These are phyloP conservation scores for Eptatretus atami DNA, from an alignment of 2,797 vertebrate genomes.

Conservation along the genomic window DNA sequence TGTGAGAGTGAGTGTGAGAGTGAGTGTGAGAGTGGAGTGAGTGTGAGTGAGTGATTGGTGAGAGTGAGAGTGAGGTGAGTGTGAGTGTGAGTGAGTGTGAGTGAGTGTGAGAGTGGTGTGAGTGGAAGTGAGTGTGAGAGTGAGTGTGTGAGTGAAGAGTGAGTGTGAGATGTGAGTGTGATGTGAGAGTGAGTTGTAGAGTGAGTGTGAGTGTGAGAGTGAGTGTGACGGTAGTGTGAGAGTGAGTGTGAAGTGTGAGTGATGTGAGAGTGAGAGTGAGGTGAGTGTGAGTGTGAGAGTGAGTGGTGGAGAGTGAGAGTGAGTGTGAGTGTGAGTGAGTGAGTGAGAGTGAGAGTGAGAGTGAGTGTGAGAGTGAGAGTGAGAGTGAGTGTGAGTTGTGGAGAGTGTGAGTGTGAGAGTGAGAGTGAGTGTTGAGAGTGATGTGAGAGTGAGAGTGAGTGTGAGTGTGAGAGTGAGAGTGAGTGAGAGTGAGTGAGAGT, in stretches of 20 bases:
- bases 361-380: not conserved
- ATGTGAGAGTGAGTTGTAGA: not conserved
- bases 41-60: not conserved
- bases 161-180: not conserved
- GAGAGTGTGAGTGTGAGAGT: not conserved
- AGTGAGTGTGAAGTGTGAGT: not conserved
- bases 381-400: not conserved
- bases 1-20: no score
- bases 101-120: not conserved
- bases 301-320: not conserved
- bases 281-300: no score
- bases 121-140: slow-evolving; percentile 1
- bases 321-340: not conserved
- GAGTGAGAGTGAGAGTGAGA: slow-evolving; percentile 2
- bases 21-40: not conserved
- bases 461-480: not conserved
- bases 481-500: slow-evolving; percentile 2
- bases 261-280: not conserved
- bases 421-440: not conserved
- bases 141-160: slow-evolving; percentile 2
- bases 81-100: not conserved
- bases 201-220: not conserved
- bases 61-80: no score
- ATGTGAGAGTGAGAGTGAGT: not conserved
- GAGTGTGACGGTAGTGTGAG: not conserved